Evolutionary conservation across 2,113 vertebrate genomes (phyloP).

Genomic region (Procavia capensis): DNA sequence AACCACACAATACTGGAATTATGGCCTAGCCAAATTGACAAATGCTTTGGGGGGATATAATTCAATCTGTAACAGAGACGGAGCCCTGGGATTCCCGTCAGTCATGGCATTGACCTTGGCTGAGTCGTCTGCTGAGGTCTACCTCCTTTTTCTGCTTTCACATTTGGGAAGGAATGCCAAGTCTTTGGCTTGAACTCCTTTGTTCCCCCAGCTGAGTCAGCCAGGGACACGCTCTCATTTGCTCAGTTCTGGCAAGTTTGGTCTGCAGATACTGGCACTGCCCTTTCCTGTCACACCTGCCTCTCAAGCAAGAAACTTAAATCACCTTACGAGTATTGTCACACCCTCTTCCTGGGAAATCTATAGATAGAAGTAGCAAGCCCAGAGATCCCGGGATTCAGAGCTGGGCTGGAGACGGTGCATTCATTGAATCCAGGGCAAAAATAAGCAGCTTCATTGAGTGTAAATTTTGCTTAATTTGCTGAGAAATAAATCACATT

Average conservation of each 20-base stretch:
- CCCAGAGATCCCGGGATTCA: background rate
- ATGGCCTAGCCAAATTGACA: too few relatives aligned
- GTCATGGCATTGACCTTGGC: background rate
- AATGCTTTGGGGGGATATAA: too few relatives aligned
- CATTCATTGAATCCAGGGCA: background rate
- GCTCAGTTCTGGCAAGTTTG: background rate
- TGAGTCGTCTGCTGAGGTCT: background rate
- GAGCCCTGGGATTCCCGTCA: background rate
- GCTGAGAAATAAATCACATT: background rate
- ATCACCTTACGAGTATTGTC: background rate
- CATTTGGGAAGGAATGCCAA: background rate
- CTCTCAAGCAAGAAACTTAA: conserved; percentile 58
- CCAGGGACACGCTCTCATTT: background rate
- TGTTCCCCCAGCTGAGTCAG: background rate
- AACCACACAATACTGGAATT: too few relatives aligned
- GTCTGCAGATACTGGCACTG: background rate
- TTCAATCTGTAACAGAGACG: too few relatives aligned
- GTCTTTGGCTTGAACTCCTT: background rate
- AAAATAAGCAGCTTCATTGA: background rate
- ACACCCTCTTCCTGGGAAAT: conserved; percentile 60
- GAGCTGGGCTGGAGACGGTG: background rate
- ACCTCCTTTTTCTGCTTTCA: background rate
- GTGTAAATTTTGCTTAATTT: background rate
- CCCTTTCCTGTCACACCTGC: conserved; percentile 21
- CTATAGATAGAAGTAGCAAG: background rate